Conservation (phyloP, 2,888 invertebrate species). For the Nasonia oneida region DNA sequence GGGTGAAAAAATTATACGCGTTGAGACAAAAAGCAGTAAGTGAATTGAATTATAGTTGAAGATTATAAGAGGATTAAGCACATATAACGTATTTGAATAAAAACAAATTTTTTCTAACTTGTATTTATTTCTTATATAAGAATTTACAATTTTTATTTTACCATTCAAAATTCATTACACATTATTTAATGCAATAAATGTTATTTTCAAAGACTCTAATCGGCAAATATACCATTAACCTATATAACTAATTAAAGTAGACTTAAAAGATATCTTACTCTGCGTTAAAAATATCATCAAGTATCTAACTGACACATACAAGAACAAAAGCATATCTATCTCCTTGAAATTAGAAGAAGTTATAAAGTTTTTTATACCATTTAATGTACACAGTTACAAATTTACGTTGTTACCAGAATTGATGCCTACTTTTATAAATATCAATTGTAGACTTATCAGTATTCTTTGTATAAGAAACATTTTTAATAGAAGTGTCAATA, state of each 20-base stretch:
- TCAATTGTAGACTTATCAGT: constrained; percentile 24
- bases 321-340: constrained; percentile 10
- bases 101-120: constrained; percentile 51
- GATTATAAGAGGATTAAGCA: not conserved
- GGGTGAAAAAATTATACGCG: constrained; percentile 86
- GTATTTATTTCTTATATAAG: constrained; percentile 61
- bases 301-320: constrained; percentile 45
- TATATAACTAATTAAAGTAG: constrained; percentile 46
- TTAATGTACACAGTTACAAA: constrained; percentile 27
- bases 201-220: constrained; percentile 56
- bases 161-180: constrained; percentile 57
- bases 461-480: constrained; percentile 17
- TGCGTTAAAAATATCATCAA: constrained; percentile 51
- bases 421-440: constrained; percentile 10
- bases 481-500: constrained; percentile 42
- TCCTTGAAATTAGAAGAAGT: not conserved
- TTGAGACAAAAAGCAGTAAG: constrained; percentile 84
- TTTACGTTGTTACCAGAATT: constrained; percentile 14
- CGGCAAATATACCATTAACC: constrained; percentile 54
- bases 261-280: constrained; percentile 49
- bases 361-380: constrained; percentile 13
- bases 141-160: constrained; percentile 59
- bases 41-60: constrained; percentile 70
- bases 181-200: constrained; percentile 54
- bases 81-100: constrained; percentile 24